Base-by-base conservation (phyloP, 2,888 invertebrate genomes). In the Apamea crenata region DNA sequence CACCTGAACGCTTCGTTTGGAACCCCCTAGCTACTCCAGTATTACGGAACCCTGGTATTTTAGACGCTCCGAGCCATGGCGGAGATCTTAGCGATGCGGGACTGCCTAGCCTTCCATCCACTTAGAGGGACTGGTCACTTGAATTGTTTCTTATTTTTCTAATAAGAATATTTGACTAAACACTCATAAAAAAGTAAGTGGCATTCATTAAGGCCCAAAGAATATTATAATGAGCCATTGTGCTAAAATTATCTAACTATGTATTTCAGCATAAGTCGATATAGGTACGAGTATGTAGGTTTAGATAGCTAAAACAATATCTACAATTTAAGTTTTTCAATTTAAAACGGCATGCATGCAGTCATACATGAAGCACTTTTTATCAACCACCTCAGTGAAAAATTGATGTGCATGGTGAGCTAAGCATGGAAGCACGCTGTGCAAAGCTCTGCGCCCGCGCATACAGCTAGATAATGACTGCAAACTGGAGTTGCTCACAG, bases 391-490 rank as follows among this genome's bases (percentile, higher is more conserved):
- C 10, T 25, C 1, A 78, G 40, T 72, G 65, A 65, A 75, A 63
- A 21, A 0, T 81, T 67, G 61, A 14, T 12, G 44, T 79, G 77
- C 18, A 61, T 85, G 68, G 77, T 59, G 29, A 40, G 18, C 53
- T 85, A 77, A 40, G 40, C 10, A 72, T 74, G 61, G 40, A 72
- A 74, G 85, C 73, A 29, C 65, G 77, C 36, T 69, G 74, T 70
- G 83, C 56, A 68, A 82, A 82, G 65, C 77, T 81, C 71, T 69
- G 82, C 82, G 82, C 82, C 76, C 53, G 79, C 79, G 88, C 86
- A 85, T 82, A 61, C 72, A 61, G 66, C 69, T 72, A 82, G 79
- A 77, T 89, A 88, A 88, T 82, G 83, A 81, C 79, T 69, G 78
- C 67, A 67, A 78, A 72, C 70, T 71, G 69, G 66, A 67, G 77